phyloP scores from a whole-genome alignment of 2,113 vertebrate genomes.

The Formicarius rufipectus region DNA sequence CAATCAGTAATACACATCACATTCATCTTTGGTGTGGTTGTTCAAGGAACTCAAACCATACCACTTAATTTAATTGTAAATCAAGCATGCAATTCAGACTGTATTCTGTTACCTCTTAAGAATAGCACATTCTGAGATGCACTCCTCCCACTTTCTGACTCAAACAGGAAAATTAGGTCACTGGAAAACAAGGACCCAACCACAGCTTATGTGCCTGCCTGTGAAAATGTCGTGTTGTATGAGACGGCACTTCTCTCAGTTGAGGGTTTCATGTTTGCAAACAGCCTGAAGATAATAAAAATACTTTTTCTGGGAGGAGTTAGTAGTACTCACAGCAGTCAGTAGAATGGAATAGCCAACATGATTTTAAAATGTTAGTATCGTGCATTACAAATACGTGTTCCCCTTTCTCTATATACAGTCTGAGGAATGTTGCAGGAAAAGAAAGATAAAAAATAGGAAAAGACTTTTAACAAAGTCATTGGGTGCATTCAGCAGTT shows the following conservation, averaged over 20 bases:
- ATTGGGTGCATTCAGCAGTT: not conserved
- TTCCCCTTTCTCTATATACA: not conserved
- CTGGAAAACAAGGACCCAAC: not conserved
- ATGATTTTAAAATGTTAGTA: not conserved
- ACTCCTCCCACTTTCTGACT: not conserved
- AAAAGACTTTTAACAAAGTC: not conserved
- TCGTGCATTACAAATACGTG: not conserved
- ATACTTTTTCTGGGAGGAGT: not conserved
- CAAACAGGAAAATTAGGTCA: not conserved
- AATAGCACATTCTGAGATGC: not conserved
- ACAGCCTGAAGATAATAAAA: not conserved
- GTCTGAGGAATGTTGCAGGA: not conserved
- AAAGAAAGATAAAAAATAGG: not conserved
- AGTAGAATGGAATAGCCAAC: not conserved
- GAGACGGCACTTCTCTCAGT: not conserved
- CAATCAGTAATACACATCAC: not conserved
- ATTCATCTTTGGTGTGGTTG: not conserved
- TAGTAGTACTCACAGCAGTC: not conserved
- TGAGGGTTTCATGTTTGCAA: not conserved
- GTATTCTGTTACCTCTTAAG: not conserved
- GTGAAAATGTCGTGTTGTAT: not conserved
- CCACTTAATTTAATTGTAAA: not conserved
- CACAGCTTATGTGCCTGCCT: not conserved
- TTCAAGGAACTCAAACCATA: not conserved
- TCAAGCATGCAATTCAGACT: not conserved